Base-by-base conservation (phyloP, 2,113 vertebrate genomes). In the Otus sunia region DNA sequence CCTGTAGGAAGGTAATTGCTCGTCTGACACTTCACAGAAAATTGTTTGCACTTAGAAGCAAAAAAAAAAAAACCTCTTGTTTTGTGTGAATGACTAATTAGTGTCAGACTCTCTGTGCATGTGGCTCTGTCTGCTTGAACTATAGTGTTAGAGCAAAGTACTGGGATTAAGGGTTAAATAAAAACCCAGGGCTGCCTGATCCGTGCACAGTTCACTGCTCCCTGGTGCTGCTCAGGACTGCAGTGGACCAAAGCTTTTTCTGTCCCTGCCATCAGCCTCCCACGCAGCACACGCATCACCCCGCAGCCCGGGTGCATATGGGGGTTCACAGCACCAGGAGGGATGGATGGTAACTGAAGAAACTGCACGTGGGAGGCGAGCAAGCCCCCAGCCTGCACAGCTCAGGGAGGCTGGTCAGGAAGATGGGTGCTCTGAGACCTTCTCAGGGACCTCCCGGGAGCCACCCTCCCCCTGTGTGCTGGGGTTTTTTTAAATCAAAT, bases 101-200 rank as follows among this genome's bases (percentile, higher is more conserved):
- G 26, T 73, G 79, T 32, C 75, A 88, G 82, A 59, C 37, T 10
- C n/a, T 50, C 12, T 3, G 59, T 43, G 62, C 19, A 9, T 3
- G 12, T 0, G 11, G 58, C 85, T 62, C 15, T 14, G 30, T 22
- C 55, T 81, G 20, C 60, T 32, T 53, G 43, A 92, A 34, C 77
- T 43, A 0, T 7, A 60, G n/a, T 0, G 0, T 9, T 39, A 63
- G 37, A 67, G 64, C 0, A 6, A 69, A 67, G 43, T 30, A 5
- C 26, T 43, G 49, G 74, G 22, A 21, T 25, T 37, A 26, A 23
- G 69, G 26, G 49, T 63, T 72, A 60, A 68, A 37, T 5, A 36
- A 41, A 81, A 37, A 26, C 59, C 23, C 2, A 2, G 10, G 1
- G 2, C 47, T 63, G 26, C 78, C 75, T 56, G 56, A 14, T 14